These are phyloP conservation scores for Amaurobius ferox DNA, from an alignment of 2,888 invertebrate genomes.

Conservation along the genomic window DNA sequence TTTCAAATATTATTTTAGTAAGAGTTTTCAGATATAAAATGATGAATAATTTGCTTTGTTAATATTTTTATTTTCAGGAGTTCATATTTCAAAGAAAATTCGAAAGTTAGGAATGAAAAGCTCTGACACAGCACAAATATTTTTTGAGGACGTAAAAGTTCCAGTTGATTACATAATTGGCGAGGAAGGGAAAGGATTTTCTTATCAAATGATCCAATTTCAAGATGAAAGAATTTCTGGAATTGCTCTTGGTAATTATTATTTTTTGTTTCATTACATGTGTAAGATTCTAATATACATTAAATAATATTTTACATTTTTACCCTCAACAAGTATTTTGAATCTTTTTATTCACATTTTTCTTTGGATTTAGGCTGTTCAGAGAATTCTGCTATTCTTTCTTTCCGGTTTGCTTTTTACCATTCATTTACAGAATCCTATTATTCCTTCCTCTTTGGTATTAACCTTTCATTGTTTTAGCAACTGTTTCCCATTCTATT, in stretches of 20 bases:
- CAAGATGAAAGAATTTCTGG: slow-evolving; percentile 80
- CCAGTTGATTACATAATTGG: slow-evolving; percentile 80
- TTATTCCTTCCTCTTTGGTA: no score
- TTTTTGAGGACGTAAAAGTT: slow-evolving; percentile 80
- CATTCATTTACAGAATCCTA: no score
- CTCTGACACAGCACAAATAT: slow-evolving; percentile 80
- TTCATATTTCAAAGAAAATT: slow-evolving; percentile 78
- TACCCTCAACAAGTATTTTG: neutral
- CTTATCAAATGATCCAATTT: slow-evolving; percentile 81
- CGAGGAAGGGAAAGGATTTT: slow-evolving; percentile 80
- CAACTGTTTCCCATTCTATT: no score
- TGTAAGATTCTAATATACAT: neutral
- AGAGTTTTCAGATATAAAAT: neutral
- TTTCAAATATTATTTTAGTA: no score
- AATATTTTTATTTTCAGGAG: slow-evolving; percentile 75
- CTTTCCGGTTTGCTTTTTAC: no score
- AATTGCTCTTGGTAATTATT: slow-evolving; percentile 21
- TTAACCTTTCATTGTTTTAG: no score
- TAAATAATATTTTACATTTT: neutral
- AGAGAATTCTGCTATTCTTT: neutral
- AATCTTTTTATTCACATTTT: neutral
- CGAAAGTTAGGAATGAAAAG: slow-evolving; percentile 80
- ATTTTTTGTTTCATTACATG: neutral
- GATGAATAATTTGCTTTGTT: neutral
- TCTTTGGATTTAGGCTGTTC: neutral